Percentiles rank a stretch among this genome's conserved stretches.
Conservation (phyloP, 2,113 vertebrate species). For the Eonycteris spelaea region DNA sequence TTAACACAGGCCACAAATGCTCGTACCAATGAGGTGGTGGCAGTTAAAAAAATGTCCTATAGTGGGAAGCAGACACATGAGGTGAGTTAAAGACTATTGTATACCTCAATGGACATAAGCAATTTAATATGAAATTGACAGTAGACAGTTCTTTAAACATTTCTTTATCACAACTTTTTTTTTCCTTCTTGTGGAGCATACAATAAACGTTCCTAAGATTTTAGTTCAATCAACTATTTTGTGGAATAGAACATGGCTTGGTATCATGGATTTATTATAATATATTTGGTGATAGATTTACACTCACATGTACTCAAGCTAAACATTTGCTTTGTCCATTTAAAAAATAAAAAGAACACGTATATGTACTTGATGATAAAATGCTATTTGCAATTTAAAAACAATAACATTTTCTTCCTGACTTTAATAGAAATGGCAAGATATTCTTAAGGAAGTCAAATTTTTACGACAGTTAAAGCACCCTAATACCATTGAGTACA, state of each 20-base stretch:
- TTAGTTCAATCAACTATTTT: background rate
- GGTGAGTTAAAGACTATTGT: conserved; percentile 81
- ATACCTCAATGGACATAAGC: background rate
- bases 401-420: background rate
- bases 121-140: background rate
- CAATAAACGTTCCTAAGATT: background rate
- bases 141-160: background rate
- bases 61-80: conserved; percentile 98
- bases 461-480: conserved; percentile 96
- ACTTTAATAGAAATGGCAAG: conserved; percentile 95
- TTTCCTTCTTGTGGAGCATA: background rate
- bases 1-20: conserved; percentile 92
- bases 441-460: conserved; percentile 99
- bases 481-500: conserved; percentile 98
- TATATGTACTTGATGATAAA: conserved; percentile 29
- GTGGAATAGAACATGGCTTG: background rate
- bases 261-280: background rate
- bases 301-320: background rate
- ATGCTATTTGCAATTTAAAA: background rate
- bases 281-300: conserved; percentile 15
- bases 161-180: background rate
- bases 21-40: conserved; percentile 97
- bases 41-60: conserved; percentile 99
- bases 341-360: background rate
- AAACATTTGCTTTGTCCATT: conserved; percentile 1